A percentile compares a stretch with the other conserved stretches of the same genome.
Conservation (phyloP, 2,797 vertebrate genomes). For the Ceyx erithaca region DNA sequence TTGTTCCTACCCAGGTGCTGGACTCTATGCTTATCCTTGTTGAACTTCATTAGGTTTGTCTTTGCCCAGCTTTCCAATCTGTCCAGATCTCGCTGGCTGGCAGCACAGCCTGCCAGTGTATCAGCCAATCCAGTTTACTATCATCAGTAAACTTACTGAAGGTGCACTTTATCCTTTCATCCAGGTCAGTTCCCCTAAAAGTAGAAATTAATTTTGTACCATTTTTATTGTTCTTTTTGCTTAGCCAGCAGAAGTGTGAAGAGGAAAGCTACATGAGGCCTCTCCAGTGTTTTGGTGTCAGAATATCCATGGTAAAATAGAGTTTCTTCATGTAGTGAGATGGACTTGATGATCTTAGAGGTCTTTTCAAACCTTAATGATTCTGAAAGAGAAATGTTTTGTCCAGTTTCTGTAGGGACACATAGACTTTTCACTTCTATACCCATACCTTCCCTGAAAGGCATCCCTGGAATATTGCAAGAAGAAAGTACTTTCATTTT, state of each 20-base stretch:
- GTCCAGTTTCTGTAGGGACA: neutral
- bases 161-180: too few species aligned
- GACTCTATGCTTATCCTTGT: too few species aligned
- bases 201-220: neutral
- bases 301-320: neutral
- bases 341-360: too few species aligned
- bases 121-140: too few species aligned
- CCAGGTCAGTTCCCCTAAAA: neutral
- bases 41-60: too few species aligned
- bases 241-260: neutral
- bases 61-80: too few species aligned
- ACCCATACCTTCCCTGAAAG: neutral
- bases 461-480: neutral
- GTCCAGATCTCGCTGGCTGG: too few species aligned
- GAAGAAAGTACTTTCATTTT: neutral
- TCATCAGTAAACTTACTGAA: too few species aligned
- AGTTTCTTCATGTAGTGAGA: neutral
- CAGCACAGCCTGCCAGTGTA: too few species aligned
- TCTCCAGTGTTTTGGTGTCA: neutral
- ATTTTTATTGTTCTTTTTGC: neutral
- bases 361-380: too few species aligned
- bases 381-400: neutral
- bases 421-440: neutral
- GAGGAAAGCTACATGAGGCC: neutral
- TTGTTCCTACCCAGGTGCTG: too few species aligned